phyloP scores from a whole-genome alignment of 2,888 invertebrate species.

The Dryococelus australis region DNA sequence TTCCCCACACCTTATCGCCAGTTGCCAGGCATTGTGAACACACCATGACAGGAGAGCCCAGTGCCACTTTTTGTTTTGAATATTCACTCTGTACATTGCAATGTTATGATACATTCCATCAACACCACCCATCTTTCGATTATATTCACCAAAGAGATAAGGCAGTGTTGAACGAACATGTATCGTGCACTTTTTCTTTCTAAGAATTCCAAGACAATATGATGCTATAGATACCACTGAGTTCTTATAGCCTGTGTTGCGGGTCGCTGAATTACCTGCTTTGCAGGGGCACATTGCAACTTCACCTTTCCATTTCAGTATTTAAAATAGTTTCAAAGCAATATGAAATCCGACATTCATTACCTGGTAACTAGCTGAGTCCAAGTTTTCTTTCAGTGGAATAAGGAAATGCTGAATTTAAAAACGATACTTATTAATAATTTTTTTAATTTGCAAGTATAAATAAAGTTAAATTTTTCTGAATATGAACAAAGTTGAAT shows the following conservation, averaged over 20 bases:
- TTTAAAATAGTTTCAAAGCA: not conserved
- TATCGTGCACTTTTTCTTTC: not conserved
- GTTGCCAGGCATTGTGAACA: constrained; percentile 17
- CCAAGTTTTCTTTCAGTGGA: not conserved
- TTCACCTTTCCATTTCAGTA: not conserved
- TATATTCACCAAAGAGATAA: not conserved
- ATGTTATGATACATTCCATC: constrained; percentile 9
- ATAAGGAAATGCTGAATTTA: not conserved
- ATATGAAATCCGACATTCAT: no score
- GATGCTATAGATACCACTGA: constrained; percentile 25
- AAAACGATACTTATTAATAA: no score
- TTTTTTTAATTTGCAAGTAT: no score
- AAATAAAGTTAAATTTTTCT: no score
- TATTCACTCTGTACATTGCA: not conserved
- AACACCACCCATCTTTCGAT: not conserved
- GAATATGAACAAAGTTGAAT: no score
- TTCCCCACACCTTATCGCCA: not conserved
- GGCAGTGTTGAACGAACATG: constrained; percentile 13
- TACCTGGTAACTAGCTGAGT: no score
- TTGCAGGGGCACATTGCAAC: not conserved
- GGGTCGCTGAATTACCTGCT: no score
- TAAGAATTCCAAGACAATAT: not conserved
- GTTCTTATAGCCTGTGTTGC: no score
- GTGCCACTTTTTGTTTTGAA: not conserved
- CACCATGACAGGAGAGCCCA: not conserved